A percentile compares a stretch with the other conserved stretches of the same genome.
Conservation (phyloP, 2,113 vertebrate genomes). For the Lonchura striata region DNA sequence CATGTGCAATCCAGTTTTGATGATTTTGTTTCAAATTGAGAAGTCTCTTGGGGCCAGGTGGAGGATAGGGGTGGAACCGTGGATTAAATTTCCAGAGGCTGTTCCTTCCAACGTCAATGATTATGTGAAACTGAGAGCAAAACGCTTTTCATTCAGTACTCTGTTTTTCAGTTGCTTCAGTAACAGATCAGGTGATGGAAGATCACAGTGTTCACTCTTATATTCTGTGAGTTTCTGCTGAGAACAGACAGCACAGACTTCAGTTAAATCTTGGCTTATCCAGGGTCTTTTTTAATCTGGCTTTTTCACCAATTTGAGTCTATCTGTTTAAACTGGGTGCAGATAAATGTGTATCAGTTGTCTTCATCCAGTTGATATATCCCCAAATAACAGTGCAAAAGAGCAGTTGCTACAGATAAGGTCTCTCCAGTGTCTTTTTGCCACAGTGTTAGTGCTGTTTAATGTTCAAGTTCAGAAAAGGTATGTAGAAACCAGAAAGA, state of each 20-base stretch:
- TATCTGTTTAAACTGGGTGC: background rate
- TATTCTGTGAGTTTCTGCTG: background rate
- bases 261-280: background rate
- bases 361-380: background rate
- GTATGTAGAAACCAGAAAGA: background rate
- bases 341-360: background rate
- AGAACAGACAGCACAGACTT: background rate
- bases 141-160: background rate
- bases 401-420: background rate
- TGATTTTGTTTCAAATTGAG: background rate
- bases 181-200: background rate
- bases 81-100: background rate
- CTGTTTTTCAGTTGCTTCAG: background rate
- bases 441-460: background rate
- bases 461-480: background rate
- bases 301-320: background rate
- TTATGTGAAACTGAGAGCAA: background rate
- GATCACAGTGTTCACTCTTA: background rate
- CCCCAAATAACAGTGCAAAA: background rate
- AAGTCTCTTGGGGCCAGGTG: background rate
- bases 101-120: background rate
- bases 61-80: background rate
- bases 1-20: background rate
- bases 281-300: background rate
- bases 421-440: background rate